Evolutionary conservation across 1,140 invertebrate genomes (phyloP).

Genomic region (Drosophila pseudoananassae): DNA sequence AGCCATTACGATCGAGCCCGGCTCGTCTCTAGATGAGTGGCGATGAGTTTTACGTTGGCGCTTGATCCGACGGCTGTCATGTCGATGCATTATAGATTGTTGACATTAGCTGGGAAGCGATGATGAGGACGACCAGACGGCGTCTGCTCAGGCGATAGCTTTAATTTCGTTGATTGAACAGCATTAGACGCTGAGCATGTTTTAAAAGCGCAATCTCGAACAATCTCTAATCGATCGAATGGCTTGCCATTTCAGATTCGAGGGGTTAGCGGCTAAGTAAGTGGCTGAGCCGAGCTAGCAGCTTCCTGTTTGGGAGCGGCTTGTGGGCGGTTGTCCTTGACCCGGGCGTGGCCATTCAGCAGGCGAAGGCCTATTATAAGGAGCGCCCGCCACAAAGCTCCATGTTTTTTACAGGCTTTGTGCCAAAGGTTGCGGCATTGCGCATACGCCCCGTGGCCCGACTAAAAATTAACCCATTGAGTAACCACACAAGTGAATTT

Average conservation of each 20-base stretch:
- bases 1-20: constrained; percentile 47
- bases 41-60: constrained; percentile 34
- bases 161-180: constrained; percentile 56
- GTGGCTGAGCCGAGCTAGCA: constrained; percentile 8
- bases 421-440: constrained; percentile 23
- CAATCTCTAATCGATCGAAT: constrained; percentile 70
- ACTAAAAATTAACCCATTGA: constrained; percentile 22
- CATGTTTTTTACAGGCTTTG: constrained; percentile 30
- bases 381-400: constrained; percentile 26
- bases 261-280: constrained; percentile 54
- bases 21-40: constrained; percentile 14
- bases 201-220: constrained; percentile 39
- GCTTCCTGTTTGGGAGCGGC: constrained; percentile 36
- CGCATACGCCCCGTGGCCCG: constrained; percentile 47
- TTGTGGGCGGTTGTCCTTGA: constrained; percentile 53
- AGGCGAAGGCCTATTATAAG: constrained; percentile 29
- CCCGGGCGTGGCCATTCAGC: constrained; percentile 33
- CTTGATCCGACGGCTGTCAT: constrained; percentile 35
- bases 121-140: constrained; percentile 35
- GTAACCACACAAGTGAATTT: neutral
- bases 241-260: constrained; percentile 60
- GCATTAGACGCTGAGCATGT: constrained; percentile 22
- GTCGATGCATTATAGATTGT: constrained; percentile 71
- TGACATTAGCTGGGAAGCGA: constrained; percentile 65
- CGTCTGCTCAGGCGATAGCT: constrained; percentile 36